Base-by-base conservation (phyloP, 2,888 invertebrate species). In the Metalampra italica region DNA sequence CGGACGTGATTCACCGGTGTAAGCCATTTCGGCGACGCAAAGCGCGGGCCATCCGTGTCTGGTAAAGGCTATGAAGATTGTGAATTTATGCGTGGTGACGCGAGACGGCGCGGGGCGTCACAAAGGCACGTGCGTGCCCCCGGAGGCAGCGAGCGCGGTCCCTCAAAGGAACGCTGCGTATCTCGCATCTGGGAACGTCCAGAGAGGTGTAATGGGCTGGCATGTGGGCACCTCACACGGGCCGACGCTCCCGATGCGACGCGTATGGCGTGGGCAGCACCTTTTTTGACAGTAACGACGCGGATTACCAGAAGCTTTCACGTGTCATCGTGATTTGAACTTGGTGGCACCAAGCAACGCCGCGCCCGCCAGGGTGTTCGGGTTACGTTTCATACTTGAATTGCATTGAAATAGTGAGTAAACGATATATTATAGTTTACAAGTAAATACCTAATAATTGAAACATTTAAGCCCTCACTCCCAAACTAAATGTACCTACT, bases 41-140 rank as follows among this genome's bases (percentile, higher is more conserved):
- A 49, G 51, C 47, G 36, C 32, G 38, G 22, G 22, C 37, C 37
- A 37, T 45, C 45, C 71, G 34, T n/a, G 29, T 36, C 71, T 62
- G 65, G 66, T 37, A 37, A 36, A 74, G 71, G 71, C 65, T 72
- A n/a, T n/a, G n/a, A n/a, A 75, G 73, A 76, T 82, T 71, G 83
- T 68, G 81, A 78, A 86, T 84, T 86, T 83, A 78, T 76, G 72
- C 74, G 64, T 63, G 73, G 67, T 76, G 84, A 82, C 74, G 82
- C 76, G 83, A 75, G 79, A 77, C 82, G 79, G 80, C 73, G 71
- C 69, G 71, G 71, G 64, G 50, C 47, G 59, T 45, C 59, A 68
- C 86, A 88, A 86, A 88, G 77, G 79, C 87, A 88, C 88, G 88
- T 77, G 78, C 82, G 74, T 84, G 84, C 62, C 82, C 82, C 64